Conservation (phyloP, 2,797 vertebrate genomes). For the Sebastiscus albofasciatus region DNA sequence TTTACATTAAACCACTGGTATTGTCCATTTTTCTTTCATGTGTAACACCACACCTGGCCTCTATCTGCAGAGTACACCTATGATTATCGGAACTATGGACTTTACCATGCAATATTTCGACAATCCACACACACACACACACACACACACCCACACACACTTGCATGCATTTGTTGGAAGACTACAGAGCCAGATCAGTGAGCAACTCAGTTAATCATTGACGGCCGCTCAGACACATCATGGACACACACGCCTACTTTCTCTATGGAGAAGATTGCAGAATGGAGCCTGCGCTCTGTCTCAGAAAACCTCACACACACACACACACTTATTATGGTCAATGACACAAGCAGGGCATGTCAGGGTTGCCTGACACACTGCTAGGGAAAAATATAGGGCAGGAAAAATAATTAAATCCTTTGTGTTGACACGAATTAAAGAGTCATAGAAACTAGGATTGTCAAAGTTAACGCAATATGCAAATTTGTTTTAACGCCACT, state of each 20-base stretch:
- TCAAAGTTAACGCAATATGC: too few species aligned
- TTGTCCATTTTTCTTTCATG: neutral
- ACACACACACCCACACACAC: neutral
- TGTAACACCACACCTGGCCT: conserved; percentile 11
- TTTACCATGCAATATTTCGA: neutral
- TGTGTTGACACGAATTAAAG: neutral
- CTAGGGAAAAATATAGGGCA: conserved; percentile 11
- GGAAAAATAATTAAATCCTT: neutral
- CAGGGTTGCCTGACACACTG: conserved; percentile 23
- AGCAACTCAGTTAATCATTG: conserved; percentile 70
- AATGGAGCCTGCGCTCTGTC: neutral
- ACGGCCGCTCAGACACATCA: conserved; percentile 27
- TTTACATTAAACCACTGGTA: neutral
- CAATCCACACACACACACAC: neutral
- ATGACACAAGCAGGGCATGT: conserved; percentile 10
- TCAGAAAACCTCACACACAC: neutral
- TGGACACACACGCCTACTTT: conserved; percentile 9
- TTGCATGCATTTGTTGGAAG: neutral
- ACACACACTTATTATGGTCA: conserved; percentile 3
- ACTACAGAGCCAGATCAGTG: conserved; percentile 22
- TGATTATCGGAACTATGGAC: neutral
- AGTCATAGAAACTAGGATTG: neutral
- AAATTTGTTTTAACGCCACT: too few species aligned
- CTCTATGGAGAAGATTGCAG: neutral
- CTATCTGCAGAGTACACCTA: neutral